Conservation (phyloP, 2,888 invertebrate species). For the Blomia tropicalis region DNA sequence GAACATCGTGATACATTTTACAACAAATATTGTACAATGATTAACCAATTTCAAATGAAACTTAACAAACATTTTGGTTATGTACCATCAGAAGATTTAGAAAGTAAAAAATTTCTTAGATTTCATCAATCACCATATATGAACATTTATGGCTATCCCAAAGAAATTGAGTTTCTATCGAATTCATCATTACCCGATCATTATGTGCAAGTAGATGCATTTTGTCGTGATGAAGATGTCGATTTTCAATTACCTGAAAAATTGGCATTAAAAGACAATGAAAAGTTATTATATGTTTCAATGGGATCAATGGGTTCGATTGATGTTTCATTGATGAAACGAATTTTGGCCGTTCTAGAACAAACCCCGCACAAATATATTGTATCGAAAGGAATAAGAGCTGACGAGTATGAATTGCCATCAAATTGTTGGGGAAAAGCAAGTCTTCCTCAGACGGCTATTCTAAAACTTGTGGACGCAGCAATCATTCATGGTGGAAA, state of each 20-base stretch:
- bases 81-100: not conserved
- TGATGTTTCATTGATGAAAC: slow-evolving; percentile 17
- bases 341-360: not conserved
- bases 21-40: not conserved
- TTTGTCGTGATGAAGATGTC: not conserved
- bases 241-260: slow-evolving; percentile 1
- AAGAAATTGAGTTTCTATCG: slow-evolving; percentile 12
- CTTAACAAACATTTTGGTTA: not conserved
- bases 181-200: not conserved
- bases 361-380: slow-evolving; percentile 18
- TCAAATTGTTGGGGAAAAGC: slow-evolving; percentile 15
- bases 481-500: slow-evolving; percentile 23
- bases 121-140: slow-evolving; percentile 8
- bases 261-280: not conserved
- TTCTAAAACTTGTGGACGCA: slow-evolving; percentile 10
- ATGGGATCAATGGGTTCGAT: slow-evolving; percentile 21
- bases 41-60: not conserved
- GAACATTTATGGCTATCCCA: slow-evolving; percentile 19
- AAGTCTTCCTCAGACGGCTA: slow-evolving; percentile 13
- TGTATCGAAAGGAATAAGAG: slow-evolving; percentile 15
- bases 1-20: not conserved
- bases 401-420: slow-evolving; percentile 11
- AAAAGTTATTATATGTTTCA: slow-evolving; percentile 16
- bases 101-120: not conserved
- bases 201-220: not conserved